Conservation (phyloP, 2,888 invertebrate genomes). For the Mimachlamys varia region DNA sequence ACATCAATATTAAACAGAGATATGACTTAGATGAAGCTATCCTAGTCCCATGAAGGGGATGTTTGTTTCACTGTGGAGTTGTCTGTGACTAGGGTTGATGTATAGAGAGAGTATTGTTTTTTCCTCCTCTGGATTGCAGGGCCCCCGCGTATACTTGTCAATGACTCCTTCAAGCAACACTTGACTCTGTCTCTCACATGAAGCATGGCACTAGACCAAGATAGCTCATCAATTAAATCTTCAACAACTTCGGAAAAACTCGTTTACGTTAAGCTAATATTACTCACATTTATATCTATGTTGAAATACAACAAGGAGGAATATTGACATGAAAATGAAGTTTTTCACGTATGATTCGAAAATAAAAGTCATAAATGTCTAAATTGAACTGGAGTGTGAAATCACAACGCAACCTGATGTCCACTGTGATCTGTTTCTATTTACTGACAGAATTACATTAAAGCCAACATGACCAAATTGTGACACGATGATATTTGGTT, state of each 20-base stretch:
- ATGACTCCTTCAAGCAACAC: not conserved
- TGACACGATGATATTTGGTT: not conserved
- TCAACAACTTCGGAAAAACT: not conserved
- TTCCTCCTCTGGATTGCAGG: not conserved
- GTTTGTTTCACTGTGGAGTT: not conserved
- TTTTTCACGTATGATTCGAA: too few species aligned
- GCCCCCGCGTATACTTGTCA: not conserved
- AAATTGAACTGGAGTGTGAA: too few species aligned
- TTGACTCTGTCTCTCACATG: conserved; percentile 13
- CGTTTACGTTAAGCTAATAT: not conserved
- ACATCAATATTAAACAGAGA: too few species aligned
- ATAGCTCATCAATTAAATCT: not conserved
- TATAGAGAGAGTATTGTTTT: not conserved
- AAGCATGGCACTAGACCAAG: not conserved
- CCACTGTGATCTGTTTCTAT: too few species aligned
- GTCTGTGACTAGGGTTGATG: not conserved
- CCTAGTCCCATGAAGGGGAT: not conserved
- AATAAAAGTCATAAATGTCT: not conserved
- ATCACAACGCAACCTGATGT: too few species aligned
- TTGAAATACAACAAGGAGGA: not conserved
- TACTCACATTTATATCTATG: not conserved
- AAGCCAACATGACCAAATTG: too few species aligned
- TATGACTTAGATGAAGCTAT: too few species aligned
- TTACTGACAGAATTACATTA: too few species aligned
- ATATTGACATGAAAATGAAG: too few species aligned